phyloP scores from a whole-genome alignment of 2,797 vertebrate species.

The Pantherophis vulpinus region DNA sequence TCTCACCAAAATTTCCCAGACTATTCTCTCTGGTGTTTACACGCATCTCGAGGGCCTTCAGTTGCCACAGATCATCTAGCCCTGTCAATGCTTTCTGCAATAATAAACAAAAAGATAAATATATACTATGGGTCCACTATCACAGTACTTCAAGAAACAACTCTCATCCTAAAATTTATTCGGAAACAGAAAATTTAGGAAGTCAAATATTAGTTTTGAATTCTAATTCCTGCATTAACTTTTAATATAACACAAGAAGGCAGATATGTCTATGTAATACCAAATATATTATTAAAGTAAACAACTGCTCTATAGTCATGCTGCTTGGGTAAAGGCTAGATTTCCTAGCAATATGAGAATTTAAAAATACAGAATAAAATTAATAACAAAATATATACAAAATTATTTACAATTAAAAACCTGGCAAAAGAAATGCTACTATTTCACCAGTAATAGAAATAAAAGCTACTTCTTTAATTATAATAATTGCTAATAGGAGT shows the following conservation, averaged over 20 bases:
- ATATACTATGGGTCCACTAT: background rate
- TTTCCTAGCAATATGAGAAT: background rate
- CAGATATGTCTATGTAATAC: background rate
- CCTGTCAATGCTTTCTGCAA: conserved; percentile 81
- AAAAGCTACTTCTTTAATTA: background rate
- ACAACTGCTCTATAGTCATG: background rate
- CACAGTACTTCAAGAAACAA: background rate
- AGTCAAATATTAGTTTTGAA: background rate
- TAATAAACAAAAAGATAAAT: conserved; percentile 38
- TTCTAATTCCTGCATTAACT: background rate
- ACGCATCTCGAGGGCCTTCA: conserved; percentile 80
- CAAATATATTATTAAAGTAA: background rate
- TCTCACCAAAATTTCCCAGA: conserved; percentile 90
- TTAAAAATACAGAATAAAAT: background rate
- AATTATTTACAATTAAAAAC: background rate
- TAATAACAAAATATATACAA: background rate
- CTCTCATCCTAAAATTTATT: conserved; percentile 1
- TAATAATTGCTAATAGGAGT: background rate
- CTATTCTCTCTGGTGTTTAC: conserved; percentile 83
- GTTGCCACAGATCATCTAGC: conserved; percentile 74
- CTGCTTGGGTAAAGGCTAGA: background rate
- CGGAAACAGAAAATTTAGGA: background rate
- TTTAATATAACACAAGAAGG: background rate
- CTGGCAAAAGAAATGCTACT: background rate
- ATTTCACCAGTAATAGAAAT: background rate